These are phyloP conservation scores for Trichopria drosophilae DNA, from an alignment of 2,888 invertebrate species.

Conservation along the genomic window DNA sequence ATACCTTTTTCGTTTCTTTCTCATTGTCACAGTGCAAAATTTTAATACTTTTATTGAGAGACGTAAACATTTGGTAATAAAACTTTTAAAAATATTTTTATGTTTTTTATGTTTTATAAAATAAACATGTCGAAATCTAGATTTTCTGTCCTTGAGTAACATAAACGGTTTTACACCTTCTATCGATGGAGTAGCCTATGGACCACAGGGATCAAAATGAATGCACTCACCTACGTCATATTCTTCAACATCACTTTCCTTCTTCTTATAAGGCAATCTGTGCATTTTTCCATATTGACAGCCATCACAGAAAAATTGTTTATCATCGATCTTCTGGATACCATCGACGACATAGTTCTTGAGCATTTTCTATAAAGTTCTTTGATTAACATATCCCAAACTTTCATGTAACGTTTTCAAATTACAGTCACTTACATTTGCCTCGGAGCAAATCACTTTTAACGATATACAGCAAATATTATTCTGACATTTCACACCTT, in stretches of 20 bases:
- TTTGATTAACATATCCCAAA: conserved; percentile 4
- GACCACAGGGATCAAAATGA: conserved; percentile 3
- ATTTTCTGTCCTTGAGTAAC: background rate
- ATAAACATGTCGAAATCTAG: too few relatives aligned
- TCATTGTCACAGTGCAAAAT: too few relatives aligned
- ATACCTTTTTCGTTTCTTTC: too few relatives aligned
- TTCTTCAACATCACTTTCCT: background rate
- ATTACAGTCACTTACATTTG: background rate
- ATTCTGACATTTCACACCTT: background rate
- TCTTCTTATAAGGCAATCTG: background rate
- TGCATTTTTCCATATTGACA: conserved; percentile 4
- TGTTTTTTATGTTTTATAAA: too few relatives aligned
- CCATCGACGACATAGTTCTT: background rate
- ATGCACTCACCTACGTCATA: conserved; percentile 2
- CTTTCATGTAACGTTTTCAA: background rate
- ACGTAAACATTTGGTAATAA: too few relatives aligned
- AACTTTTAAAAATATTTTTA: too few relatives aligned
- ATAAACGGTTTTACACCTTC: background rate
- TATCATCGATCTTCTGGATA: background rate
- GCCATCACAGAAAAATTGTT: too few relatives aligned
- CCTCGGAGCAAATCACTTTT: background rate
- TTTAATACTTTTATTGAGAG: too few relatives aligned
- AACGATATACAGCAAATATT: conserved; percentile 7
- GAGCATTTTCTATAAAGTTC: background rate
- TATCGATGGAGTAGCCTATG: background rate